Evolutionary conservation across 2,797 vertebrate species (phyloP).

Genomic region (Zenarchopterus dispar): DNA sequence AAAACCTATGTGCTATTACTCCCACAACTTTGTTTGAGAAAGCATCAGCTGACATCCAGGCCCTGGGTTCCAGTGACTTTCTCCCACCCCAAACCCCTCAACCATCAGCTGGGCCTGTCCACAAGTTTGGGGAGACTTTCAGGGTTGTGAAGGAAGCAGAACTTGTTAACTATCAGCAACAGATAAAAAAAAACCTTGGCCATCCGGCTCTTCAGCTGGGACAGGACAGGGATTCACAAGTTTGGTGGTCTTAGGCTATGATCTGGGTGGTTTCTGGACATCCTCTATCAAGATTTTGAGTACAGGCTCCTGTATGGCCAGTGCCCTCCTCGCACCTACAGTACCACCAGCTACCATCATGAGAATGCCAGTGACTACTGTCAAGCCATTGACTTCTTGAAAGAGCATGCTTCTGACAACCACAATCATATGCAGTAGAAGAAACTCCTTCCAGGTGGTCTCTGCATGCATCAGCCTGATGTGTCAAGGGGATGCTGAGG

Average conservation of each 20-base stretch:
- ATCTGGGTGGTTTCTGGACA: background rate
- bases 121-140: background rate
- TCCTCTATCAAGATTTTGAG: too few relatives aligned
- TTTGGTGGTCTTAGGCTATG: too few relatives aligned
- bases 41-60: background rate
- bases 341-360: background rate
- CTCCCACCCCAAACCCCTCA: background rate
- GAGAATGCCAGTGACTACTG: conserved; percentile 6
- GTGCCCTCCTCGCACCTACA: background rate
- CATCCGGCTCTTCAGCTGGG: background rate
- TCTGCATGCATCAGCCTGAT: too few relatives aligned
- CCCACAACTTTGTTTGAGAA: background rate
- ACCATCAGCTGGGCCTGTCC: background rate
- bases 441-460: background rate
- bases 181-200: background rate
- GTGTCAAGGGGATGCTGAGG: too few relatives aligned
- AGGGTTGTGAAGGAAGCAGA: conserved; percentile 2
- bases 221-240: background rate
- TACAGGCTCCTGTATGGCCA: background rate
- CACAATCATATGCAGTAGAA: background rate
- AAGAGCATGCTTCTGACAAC: background rate
- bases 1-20: too few relatives aligned
- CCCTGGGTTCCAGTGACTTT: background rate
- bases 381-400: conserved; percentile 1
- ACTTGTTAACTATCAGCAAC: background rate